Conservation (phyloP, 2,888 invertebrate species). For the Chymomyza procnemis region DNA sequence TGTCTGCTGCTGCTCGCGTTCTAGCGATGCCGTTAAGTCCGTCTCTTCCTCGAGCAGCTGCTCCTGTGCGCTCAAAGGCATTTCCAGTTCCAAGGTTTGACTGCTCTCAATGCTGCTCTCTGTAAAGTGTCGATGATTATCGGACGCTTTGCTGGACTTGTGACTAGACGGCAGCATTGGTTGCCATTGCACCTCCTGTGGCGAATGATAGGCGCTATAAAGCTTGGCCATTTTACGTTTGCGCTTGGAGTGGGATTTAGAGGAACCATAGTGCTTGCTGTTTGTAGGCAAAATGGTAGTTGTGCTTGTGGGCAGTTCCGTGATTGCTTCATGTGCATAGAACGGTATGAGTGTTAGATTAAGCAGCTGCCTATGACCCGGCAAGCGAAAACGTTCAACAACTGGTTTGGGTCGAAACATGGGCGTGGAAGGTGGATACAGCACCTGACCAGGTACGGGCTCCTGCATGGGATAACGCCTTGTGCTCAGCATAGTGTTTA, state of each 20-base stretch:
- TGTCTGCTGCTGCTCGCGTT: not conserved
- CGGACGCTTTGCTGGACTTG: slow-evolving; percentile 9
- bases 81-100: not conserved
- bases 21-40: not conserved
- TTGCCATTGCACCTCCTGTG: slow-evolving; percentile 63
- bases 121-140: slow-evolving; percentile 55
- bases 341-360: slow-evolving; percentile 76
- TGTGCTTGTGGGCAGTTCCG: slow-evolving; percentile 34
- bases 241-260: slow-evolving; percentile 17
- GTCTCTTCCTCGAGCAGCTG: not conserved
- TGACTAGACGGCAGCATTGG: slow-evolving; percentile 20
- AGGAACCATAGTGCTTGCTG: slow-evolving; percentile 48
- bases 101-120: not conserved
- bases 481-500: slow-evolving; percentile 73
- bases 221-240: slow-evolving; percentile 58
- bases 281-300: slow-evolving; percentile 7
- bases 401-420: slow-evolving; percentile 72
- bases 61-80: not conserved
- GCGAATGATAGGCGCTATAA: slow-evolving; percentile 63
- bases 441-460: slow-evolving; percentile 75
- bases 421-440: slow-evolving; percentile 74
- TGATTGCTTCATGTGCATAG: slow-evolving; percentile 75
- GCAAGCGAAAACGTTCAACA: slow-evolving; percentile 60
- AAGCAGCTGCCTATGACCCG: slow-evolving; percentile 37
- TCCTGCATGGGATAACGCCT: slow-evolving; percentile 76